These are phyloP conservation scores for Eremophila alpestris DNA, from an alignment of 2,797 vertebrate species.

Conservation along the genomic window DNA sequence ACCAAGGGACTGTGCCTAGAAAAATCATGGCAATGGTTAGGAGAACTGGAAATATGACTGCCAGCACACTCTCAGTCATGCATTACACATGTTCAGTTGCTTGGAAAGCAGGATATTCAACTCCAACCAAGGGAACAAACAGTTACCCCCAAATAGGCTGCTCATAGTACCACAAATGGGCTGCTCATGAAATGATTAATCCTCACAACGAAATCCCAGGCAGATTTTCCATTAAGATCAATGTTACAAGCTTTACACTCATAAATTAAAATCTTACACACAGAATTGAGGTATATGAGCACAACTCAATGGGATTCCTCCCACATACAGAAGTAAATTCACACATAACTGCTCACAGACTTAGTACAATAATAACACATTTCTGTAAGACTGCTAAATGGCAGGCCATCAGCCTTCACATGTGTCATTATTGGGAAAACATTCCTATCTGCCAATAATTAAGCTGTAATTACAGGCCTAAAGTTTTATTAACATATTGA, in stretches of 20 bases:
- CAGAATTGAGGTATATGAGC: neutral
- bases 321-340: conserved; percentile 2
- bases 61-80: neutral
- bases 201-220: neutral
- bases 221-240: neutral
- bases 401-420: neutral
- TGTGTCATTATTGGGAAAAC: neutral
- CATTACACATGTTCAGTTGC: neutral
- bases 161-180: neutral
- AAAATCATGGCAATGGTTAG: neutral
- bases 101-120: neutral
- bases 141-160: neutral
- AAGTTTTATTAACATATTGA: neutral
- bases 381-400: neutral
- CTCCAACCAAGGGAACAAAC: neutral
- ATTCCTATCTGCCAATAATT: conserved; percentile 21
- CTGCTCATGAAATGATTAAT: neutral
- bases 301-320: conserved; percentile 16
- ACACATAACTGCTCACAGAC: neutral
- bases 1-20: neutral
- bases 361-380: neutral
- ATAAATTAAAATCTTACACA: neutral
- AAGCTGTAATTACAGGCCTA: neutral
- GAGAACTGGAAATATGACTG: neutral
- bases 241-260: neutral